Percentiles rank a stretch among this genome's conserved stretches.
Conservation (phyloP, 2,113 vertebrate species). For the Crotalus tigris region DNA sequence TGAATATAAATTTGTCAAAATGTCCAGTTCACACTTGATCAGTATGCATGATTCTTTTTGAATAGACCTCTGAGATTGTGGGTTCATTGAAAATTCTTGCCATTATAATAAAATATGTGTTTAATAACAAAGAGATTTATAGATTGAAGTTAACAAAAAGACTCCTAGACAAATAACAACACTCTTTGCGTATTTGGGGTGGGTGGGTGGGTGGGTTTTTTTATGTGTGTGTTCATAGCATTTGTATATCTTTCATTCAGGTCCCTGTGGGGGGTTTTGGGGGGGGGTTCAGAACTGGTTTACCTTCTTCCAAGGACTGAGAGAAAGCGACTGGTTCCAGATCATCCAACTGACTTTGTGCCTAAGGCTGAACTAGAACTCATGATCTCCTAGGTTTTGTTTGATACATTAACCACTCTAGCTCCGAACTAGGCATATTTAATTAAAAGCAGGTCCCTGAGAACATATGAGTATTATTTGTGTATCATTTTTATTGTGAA, state of each 20-base stretch:
- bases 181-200: neutral
- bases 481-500: neutral
- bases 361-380: neutral
- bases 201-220: too few relatives aligned
- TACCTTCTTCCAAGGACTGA: neutral
- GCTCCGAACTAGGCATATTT: neutral
- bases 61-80: conserved; percentile 24
- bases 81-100: conserved; percentile 35
- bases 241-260: neutral
- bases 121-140: conserved; percentile 24
- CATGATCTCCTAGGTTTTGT: neutral
- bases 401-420: neutral
- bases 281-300: neutral
- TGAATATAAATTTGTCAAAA: conserved; percentile 31
- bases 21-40: neutral
- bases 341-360: neutral
- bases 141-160: conserved; percentile 35
- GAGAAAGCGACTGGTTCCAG: neutral
- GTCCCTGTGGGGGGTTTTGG: neutral
- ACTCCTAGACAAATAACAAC: neutral
- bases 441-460: neutral
- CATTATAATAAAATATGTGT: conserved; percentile 12
- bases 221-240: neutral
- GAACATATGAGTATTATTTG: neutral
- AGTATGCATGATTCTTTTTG: conserved; percentile 30